Evolutionary conservation across 2,797 vertebrate species (phyloP), one percentile per base, ranked within the genome.

Genomic region (Vireo griseus): DNA sequence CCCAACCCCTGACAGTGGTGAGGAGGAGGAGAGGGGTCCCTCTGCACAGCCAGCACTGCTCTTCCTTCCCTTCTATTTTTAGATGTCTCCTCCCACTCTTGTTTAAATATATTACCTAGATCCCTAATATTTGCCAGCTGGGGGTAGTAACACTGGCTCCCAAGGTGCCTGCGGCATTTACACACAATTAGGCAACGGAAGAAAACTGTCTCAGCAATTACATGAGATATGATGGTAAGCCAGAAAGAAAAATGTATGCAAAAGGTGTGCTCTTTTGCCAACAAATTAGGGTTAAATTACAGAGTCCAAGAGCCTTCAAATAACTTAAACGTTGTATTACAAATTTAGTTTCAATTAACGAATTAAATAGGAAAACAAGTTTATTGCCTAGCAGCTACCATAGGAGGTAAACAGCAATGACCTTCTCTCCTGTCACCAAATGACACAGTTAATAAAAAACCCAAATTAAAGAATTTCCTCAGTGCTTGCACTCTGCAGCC

Each of bases 51-150:
- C 80, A 66, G 51, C 14, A 7, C 61, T 0, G 5, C n/a, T 87
- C 80, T 84, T 82, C 86, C 88, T 63, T 79, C 74, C 78, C 57
- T 42, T 90, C 75, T 89, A 88, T 73, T 87, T 91, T 92, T 87
- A 90, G 86, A 35, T 55, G 45, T 77, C 76, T 62, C 73, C 91
- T 77, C 57, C 63, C 67, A 54, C 73, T 69, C 57, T 84, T 94
- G 61, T 92, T 96, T 90, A 94, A 97, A 95, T 6, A 5, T 76
- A 88, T 94, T 92, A 90, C 94, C 90, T 84, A 61, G 78, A 84
- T 92, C 91, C 92, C 74, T 87, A 86, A 62, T 62, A 88, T 93
- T 95, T 96, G 86, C 92, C 94, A 97, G 87, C 91, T 84, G 92
- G 72, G 96, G 88, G 80, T 72, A 95, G 73, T 74, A 55, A 51